Percentiles rank a stretch among this genome's conserved stretches.
These are phyloP conservation scores for Glaucomys volans DNA, from an alignment of 2,113 vertebrate genomes.

Conservation along the genomic window DNA sequence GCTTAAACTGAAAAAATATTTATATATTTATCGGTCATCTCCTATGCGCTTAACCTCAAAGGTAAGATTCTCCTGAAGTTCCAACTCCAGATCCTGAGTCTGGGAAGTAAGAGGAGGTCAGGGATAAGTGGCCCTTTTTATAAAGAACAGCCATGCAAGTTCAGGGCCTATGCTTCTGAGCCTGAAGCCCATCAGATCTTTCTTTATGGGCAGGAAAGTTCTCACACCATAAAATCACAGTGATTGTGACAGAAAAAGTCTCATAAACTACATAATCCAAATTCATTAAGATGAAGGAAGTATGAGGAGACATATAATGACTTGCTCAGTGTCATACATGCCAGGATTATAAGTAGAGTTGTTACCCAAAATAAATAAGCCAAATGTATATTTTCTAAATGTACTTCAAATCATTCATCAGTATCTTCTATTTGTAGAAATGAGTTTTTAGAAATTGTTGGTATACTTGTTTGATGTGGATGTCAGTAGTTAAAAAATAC, in stretches of 20 bases:
- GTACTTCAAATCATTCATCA: background rate
- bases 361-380: background rate
- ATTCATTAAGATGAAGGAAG: background rate
- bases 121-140: background rate
- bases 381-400: background rate
- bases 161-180: background rate
- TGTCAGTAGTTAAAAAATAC: background rate
- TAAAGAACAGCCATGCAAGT: background rate
- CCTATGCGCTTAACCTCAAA: background rate
- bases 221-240: background rate
- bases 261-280: background rate
- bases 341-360: background rate
- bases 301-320: background rate
- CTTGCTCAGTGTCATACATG: background rate
- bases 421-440: background rate
- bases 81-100: background rate
- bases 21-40: background rate
- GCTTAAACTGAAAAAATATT: background rate
- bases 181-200: background rate
- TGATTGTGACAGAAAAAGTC: background rate
- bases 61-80: background rate
- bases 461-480: background rate
- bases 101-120: background rate
- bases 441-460: background rate
- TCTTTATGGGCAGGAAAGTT: background rate